phyloP scores from a whole-genome alignment of 2,888 invertebrate species.

The Pheosia tremula region DNA sequence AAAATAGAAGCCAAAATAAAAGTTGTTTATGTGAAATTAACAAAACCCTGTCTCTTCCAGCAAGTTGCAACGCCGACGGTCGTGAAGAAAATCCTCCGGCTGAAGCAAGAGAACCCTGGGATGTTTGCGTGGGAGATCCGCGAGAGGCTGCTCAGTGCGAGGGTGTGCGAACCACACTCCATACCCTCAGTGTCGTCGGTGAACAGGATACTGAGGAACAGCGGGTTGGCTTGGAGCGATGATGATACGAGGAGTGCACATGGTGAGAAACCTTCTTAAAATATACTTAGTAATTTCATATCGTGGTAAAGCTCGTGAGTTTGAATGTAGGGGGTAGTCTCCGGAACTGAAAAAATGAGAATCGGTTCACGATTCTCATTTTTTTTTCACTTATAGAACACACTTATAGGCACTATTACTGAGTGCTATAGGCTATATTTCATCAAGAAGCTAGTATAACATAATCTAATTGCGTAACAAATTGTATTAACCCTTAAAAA shows the following conservation, averaged over 20 bases:
- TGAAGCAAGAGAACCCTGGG: conserved; percentile 97
- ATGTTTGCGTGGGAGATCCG: conserved; percentile 99
- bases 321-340: background rate
- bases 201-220: conserved; percentile 95
- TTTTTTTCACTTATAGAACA: too few species aligned
- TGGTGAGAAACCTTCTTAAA: conserved; percentile 47
- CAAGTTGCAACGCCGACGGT: conserved; percentile 99
- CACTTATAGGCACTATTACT: too few species aligned
- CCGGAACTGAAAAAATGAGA: too few species aligned
- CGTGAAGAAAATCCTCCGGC: conserved; percentile 96
- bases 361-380: too few species aligned
- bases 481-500: too few species aligned
- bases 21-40: conserved; percentile 10
- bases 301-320: background rate
- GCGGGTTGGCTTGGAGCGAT: conserved; percentile 91
- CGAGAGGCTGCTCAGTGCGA: conserved; percentile 93
- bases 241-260: conserved; percentile 74
- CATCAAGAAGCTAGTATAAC: too few species aligned
- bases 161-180: conserved; percentile 95
- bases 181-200: conserved; percentile 98
- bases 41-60: conserved; percentile 78
- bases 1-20: too few species aligned
- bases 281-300: background rate
- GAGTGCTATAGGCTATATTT: too few species aligned
- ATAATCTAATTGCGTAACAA: too few species aligned